Conservation (phyloP, 2,888 invertebrate genomes). For the Xylota segnis region DNA sequence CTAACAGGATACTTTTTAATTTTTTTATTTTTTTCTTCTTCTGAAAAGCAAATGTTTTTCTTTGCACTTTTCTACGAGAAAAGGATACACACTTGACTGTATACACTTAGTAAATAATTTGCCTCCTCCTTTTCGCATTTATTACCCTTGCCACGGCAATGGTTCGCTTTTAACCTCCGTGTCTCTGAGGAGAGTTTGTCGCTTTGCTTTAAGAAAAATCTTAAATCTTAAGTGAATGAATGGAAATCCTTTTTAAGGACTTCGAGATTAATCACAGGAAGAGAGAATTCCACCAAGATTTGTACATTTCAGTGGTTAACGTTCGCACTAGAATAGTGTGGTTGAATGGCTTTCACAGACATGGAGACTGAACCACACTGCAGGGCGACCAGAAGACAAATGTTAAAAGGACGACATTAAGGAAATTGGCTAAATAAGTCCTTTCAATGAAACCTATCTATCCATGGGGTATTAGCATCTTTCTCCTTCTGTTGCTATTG, state of each 20-base stretch:
- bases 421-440: background rate
- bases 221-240: slow-evolving; percentile 5
- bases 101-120: slow-evolving; percentile 13
- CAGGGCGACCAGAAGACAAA: slow-evolving; percentile 1
- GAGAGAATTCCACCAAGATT: background rate
- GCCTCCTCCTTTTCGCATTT: background rate
- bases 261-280: background rate
- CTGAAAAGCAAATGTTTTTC: slow-evolving; percentile 5
- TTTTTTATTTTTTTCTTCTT: background rate
- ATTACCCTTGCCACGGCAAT: background rate
- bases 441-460: background rate
- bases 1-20: slow-evolving; percentile 3
- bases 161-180: background rate
- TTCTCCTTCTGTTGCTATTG: slow-evolving; percentile 1
- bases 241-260: background rate
- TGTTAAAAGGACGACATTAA: slow-evolving; percentile 4
- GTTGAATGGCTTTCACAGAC: background rate
- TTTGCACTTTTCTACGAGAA: slow-evolving; percentile 4
- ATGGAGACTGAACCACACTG: background rate
- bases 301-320: background rate
- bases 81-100: background rate
- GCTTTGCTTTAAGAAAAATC: background rate
- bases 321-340: background rate
- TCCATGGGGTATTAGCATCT: background rate
- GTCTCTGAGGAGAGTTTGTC: background rate